Evolutionary conservation across 2,113 vertebrate genomes (phyloP), one percentile per base, ranked within the genome.

Genomic region (Ammospiza nelsoni): DNA sequence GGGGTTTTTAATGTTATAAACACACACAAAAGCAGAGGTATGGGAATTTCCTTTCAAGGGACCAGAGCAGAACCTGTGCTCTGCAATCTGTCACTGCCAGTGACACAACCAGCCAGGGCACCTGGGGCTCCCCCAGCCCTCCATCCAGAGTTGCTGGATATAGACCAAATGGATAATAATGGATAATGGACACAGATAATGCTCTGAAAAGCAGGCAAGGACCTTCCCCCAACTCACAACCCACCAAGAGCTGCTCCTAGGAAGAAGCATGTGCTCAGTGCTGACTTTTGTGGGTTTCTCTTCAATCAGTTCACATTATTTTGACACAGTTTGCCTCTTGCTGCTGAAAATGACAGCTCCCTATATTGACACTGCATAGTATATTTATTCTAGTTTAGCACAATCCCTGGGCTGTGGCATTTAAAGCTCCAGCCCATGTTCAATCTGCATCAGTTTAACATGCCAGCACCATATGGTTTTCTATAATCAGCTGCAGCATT

Each of bases 401-500:
- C 69, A 87, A 5, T 76, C 29, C 3, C 80, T 89, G 85, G 79
- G 37, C 87, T 74, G 2, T 67, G 67, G 74, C 84, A 43, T 90
- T 93, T 83, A 73, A 89, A 96, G 89, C 84, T 89, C 3, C 91
- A 94, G 83, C 78, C 66, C 67, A 1, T 85, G 80, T 61, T 96
- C 95, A 95, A 7, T 89, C 94, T 95, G 95, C 21, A 95, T 89
- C 84, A 73, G 93, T 90, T 96, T 92, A 95, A 96, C 83, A 89
- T 69, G 92, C 84, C 96, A 95, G 77, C 80, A 92, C 81, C 91
- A 97, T 95, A 96, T 86, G 89, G 92, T 74, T 89, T 94, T 91
- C 94, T 76, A 90, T 94, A 97, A 95, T 93, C 94, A 96, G 79
- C 62, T 37, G 85, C 97, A 95, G 95, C 91, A 58, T 87, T 96